Base-by-base conservation (phyloP, 2,888 invertebrate genomes). In the Hetaerina titia region DNA sequence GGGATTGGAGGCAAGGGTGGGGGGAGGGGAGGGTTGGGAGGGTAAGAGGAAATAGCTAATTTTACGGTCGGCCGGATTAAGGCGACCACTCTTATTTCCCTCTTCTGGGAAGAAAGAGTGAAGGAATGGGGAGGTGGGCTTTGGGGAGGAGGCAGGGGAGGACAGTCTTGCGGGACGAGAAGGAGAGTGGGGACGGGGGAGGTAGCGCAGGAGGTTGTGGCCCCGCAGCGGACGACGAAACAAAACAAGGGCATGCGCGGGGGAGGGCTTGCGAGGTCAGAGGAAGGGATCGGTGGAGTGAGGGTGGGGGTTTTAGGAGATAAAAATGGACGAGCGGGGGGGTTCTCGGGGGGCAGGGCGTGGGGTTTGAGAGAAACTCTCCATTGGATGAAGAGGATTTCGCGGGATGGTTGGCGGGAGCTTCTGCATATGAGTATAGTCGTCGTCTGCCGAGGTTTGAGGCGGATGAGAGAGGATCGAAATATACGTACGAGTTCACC, bases 51-150 rank as follows among this genome's bases (percentile, higher is more conserved):
- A 92, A 92, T 92, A 69, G 92, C 92, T 92, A 92, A 92, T 92
- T 92, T 92, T 92, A 92, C 92, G 92, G 92, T 92, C 45, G 92
- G 92, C 63, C n/a, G 92, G 92, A 92, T 92, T 92, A 92, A 92
- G 69, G 92, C 92, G 92, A 92, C 92, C 74, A 69, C 92, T 69
- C 69, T 92, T 69, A 92, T 92, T 90, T 92, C 57, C 92, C 92
- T 69, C 69, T 92, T 92, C 22, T 17, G 90, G 45, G 64, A 45
- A 64, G 64, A 64, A 64, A 64, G 63, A 81, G 31, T 1, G 81
- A 81, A 13, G 74, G 81, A 31, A 22, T 31, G 45, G 64, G 63
- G 31, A 11, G 81, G 81, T 4, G 13, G 11, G 60, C 5, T 17
- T 60, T 60, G 89, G 22, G 89, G n/a, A 69, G 69, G 81, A 4